phyloP scores from a whole-genome alignment of 2,888 invertebrate species.

The Schizotus pectinicornis region DNA sequence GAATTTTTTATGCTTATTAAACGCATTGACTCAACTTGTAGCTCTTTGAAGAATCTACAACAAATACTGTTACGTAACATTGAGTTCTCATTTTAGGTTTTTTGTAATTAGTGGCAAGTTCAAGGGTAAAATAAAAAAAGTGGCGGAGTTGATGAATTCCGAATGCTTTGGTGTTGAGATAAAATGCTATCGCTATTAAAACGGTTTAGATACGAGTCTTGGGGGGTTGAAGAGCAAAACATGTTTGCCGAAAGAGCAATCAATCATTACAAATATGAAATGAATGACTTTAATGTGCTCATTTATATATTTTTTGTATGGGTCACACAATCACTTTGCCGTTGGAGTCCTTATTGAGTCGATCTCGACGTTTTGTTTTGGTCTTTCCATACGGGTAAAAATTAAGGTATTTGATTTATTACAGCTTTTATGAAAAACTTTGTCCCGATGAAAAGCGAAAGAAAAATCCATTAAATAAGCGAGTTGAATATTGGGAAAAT shows the following conservation, averaged over 20 bases:
- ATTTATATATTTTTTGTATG: slow-evolving; percentile 15
- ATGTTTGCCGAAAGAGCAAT: slow-evolving; percentile 4
- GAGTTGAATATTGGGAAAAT: slow-evolving; percentile 16
- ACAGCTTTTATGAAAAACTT: slow-evolving; percentile 13
- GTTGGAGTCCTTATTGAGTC: slow-evolving; percentile 16
- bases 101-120: no score
- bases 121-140: no score
- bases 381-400: slow-evolving; percentile 16
- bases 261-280: slow-evolving; percentile 17
- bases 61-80: no score
- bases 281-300: slow-evolving; percentile 16
- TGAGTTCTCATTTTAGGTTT: no score
- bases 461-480: slow-evolving; percentile 10
- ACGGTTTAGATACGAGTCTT: slow-evolving; percentile 10
- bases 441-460: slow-evolving; percentile 7
- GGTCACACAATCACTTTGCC: not conserved
- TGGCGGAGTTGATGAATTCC: no score
- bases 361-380: slow-evolving; percentile 11
- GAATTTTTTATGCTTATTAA: no score
- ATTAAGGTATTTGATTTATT: slow-evolving; percentile 28
- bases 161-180: no score
- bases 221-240: not conserved
- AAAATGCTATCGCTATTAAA: no score
- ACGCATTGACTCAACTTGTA: no score
- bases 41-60: no score